Evolutionary conservation across 2,797 vertebrate species (phyloP), one percentile per base, ranked within the genome.

Genomic region (Acipenser oxyrinchus): DNA sequence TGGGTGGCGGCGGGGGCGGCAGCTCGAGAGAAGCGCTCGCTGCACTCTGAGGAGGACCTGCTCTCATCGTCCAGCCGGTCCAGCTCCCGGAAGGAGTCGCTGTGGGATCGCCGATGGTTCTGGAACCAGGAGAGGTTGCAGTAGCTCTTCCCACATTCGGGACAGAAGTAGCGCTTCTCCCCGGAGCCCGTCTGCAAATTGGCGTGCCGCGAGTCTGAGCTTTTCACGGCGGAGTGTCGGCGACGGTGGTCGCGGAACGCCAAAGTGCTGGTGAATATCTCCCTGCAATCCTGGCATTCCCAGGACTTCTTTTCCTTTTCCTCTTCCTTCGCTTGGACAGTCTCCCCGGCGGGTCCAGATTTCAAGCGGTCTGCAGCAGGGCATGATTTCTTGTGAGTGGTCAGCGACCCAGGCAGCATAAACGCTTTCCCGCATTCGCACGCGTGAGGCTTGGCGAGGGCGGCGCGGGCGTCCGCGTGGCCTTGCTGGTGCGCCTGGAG

Each of bases 91-190:
- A 18, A 37, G 23, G 23, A 37, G 23, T 37, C 23, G 23, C 23
- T 37, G 23, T 37, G 23, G 23, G 23, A 37, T 4, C 85, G 84
- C 64, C 88, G 82, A 71, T 92, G 90, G 67, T 90, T 81, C 59
- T 90, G 78, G 65, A 90, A 87, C 73, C 89, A 89, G 10, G 89
- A 89, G 12, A 87, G 72, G 52, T 89, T 91, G 89, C 90, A 92
- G 80, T 91, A 92, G 1, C 89, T 87, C 68, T 92, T 92, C 10
- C 84, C 86, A 51, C 90, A 92, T 64, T 82, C 82, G 59, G 89
- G 87, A 62, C 90, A 92, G 59, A 89, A 87, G 75, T 84, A 87
- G 62, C 85, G 77, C 75, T 90, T 92, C n/a, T 55, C 52, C n/a
- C n/a, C n/a, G 9, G 9, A 55, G 52, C 52, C 23, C 23, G 65